Percentiles rank a stretch among this genome's conserved stretches.
phyloP scores from a whole-genome alignment of 2,113 vertebrate genomes.

The Pterocles burchelli region DNA sequence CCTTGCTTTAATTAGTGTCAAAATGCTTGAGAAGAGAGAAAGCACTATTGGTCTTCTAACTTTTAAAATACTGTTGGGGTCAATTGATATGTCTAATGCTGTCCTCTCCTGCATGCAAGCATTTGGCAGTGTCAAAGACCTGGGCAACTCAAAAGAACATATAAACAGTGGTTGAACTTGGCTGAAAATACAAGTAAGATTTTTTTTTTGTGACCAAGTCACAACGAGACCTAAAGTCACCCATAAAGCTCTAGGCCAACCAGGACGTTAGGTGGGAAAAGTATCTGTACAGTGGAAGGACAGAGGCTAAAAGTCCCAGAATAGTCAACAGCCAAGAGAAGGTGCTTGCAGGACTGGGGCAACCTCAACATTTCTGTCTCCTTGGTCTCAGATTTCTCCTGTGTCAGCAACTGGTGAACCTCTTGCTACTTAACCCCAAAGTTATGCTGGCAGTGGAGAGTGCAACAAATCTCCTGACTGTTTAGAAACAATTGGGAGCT shows the following conservation, averaged over 20 bases:
- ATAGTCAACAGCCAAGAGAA: background rate
- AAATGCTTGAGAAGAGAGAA: background rate
- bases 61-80: background rate
- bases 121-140: background rate
- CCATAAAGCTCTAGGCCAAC: background rate
- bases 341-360: background rate
- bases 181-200: background rate
- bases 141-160: background rate
- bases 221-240: background rate
- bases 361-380: background rate
- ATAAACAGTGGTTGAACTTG: background rate
- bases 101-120: background rate
- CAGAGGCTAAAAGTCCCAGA: background rate
- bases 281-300: background rate
- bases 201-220: background rate
- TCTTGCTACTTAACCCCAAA: background rate
- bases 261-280: background rate
- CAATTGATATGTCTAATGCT: background rate
- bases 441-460: background rate
- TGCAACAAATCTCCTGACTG: too few relatives aligned
- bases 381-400: background rate
- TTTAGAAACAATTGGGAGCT: background rate
- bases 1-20: background rate
- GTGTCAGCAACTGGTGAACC: background rate
- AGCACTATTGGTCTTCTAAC: background rate